Evolutionary conservation across 2,797 vertebrate species (phyloP).

Genomic region (Gila robusta): DNA sequence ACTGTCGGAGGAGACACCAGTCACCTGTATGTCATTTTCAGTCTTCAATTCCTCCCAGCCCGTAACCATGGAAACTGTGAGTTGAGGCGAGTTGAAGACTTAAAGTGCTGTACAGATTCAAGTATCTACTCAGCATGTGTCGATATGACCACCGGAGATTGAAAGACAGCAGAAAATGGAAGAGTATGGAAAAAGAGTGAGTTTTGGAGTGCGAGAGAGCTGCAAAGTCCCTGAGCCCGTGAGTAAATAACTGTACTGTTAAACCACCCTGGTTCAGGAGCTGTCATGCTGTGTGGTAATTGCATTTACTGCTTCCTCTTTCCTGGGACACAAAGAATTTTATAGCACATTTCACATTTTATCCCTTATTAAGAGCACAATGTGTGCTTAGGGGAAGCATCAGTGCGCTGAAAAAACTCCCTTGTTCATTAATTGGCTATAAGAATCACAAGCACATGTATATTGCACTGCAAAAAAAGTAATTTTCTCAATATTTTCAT

Average conservation of each 20-base stretch:
- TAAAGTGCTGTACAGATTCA: conserved; percentile 84
- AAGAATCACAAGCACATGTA: not conserved
- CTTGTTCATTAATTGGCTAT: conserved; percentile 26
- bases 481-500: not conserved
- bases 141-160: conserved; percentile 42
- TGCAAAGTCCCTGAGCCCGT: conserved; percentile 33
- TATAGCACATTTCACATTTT: conserved; percentile 15
- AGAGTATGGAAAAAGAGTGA: not conserved
- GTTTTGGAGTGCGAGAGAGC: conserved; percentile 5
- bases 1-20: conserved; percentile 69
- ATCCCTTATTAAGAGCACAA: conserved; percentile 15
- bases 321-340: conserved; percentile 1
- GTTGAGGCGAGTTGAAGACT: conserved; percentile 90
- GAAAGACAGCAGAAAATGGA: conserved; percentile 35
- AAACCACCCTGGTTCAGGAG: not conserved
- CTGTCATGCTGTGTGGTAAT: conserved; percentile 44
- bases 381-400: not conserved
- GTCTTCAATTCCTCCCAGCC: conserved; percentile 91
- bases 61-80: conserved; percentile 79
- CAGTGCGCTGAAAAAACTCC: not conserved
- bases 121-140: conserved; percentile 70
- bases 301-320: conserved; percentile 28
- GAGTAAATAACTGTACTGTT: conserved; percentile 48
- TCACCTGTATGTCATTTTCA: conserved; percentile 85
- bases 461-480: not conserved